Evolutionary conservation across 2,113 vertebrate genomes (phyloP).

Genomic region (Aldabrachelys gigantea): DNA sequence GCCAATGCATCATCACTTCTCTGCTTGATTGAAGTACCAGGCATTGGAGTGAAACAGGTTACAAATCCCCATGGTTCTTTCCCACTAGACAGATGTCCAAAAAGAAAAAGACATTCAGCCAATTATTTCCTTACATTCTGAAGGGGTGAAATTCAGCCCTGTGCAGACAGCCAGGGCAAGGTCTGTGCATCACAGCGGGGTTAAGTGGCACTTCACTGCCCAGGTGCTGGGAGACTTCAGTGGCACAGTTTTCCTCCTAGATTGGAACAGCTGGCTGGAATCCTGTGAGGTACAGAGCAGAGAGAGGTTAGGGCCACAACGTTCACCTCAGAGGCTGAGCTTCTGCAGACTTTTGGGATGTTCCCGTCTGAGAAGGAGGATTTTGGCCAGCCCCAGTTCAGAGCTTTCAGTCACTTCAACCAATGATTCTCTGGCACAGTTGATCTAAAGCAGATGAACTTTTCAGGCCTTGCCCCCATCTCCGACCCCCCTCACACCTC

Average conservation of each 20-base stretch:
- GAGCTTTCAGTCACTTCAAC: no score
- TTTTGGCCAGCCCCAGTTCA: background rate
- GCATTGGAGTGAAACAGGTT: background rate
- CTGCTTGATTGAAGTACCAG: background rate
- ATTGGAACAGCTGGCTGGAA: background rate
- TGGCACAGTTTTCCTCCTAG: background rate
- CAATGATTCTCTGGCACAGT: no score
- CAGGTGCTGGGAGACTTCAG: no score
- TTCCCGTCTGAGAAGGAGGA: background rate
- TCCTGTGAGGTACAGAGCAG: background rate
- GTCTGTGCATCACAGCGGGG: background rate
- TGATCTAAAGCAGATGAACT: no score
- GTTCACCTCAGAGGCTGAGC: background rate
- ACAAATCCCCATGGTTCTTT: background rate
- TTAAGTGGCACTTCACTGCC: background rate
- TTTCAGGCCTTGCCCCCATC: no score
- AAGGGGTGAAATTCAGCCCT: background rate
- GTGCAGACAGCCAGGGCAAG: background rate
- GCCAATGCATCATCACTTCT: background rate
- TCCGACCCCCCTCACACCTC: no score
- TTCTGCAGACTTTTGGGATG: background rate
- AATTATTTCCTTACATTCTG: background rate
- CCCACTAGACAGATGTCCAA: background rate
- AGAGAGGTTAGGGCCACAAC: no score
- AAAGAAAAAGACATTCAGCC: background rate